Percentiles rank a stretch among this genome's conserved stretches.
These are phyloP conservation scores for Argyresthia albistria DNA, from an alignment of 2,888 invertebrate species.

Conservation along the genomic window DNA sequence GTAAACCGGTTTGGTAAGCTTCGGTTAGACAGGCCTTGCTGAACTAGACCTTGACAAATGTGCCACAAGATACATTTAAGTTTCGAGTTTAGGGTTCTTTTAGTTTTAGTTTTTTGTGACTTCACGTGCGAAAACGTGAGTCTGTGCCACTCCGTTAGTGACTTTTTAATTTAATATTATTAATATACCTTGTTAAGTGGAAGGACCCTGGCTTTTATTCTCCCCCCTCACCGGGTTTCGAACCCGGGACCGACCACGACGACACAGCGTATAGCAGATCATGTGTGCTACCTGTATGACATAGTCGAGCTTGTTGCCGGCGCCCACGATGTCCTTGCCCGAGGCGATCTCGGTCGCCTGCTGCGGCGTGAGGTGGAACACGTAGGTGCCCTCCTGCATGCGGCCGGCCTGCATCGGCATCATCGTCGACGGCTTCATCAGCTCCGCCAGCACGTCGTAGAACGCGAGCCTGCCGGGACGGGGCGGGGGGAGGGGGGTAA, in stretches of 20 bases:
- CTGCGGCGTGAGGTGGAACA: conserved; percentile 92
- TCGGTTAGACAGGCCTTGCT: no score
- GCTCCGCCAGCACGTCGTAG: conserved; percentile 89
- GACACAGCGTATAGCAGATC: no score
- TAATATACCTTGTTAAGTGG: no score
- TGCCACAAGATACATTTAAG: no score
- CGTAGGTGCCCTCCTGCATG: conserved; percentile 88
- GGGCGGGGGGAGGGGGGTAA: not conserved
- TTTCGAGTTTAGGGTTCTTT: not conserved
- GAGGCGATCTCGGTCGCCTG: conserved; percentile 93
- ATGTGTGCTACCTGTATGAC: conserved; percentile 76
- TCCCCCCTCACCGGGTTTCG: no score
- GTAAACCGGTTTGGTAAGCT: no score
- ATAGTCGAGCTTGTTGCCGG: conserved; percentile 78
- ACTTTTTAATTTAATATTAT: no score
- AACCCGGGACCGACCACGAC: no score
- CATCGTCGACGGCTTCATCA: conserved; percentile 92
- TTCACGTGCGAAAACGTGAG: no score
- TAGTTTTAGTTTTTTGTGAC: no score
- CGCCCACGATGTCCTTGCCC: conserved; percentile 76
- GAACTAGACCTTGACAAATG: not conserved
- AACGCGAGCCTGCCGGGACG: conserved; percentile 80
- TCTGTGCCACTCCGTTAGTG: no score
- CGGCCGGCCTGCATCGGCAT: conserved; percentile 78
- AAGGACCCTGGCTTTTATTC: no score